These are phyloP conservation scores for Eleginops maclovinus DNA, from an alignment of 2,113 vertebrate genomes.

Conservation along the genomic window DNA sequence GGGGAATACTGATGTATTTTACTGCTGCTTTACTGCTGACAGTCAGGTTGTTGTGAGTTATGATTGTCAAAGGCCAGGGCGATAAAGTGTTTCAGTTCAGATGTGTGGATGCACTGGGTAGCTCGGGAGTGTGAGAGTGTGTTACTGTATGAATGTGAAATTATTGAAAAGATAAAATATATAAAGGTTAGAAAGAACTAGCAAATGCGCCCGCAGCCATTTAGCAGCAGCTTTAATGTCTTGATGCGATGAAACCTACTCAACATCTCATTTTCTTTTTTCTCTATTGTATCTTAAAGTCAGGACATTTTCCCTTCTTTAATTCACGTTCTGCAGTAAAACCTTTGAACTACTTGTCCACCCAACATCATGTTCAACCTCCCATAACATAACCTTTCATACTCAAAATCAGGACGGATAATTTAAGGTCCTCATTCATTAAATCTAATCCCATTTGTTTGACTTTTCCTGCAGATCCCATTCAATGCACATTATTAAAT, in stretches of 20 bases:
- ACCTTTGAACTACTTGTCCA: neutral
- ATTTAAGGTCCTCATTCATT: too few relatives aligned
- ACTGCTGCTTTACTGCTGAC: slow-evolving; percentile 1
- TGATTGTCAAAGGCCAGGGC: slow-evolving; percentile 1
- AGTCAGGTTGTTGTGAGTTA: neutral
- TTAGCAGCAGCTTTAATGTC: slow-evolving; percentile 2
- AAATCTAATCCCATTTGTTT: too few relatives aligned
- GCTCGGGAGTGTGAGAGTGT: too few relatives aligned
- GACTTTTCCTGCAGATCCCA: too few relatives aligned
- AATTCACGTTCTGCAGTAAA: neutral
- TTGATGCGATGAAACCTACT: neutral
- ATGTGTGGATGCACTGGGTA: neutral
- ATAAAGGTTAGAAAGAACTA: neutral
- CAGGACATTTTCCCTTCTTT: neutral
- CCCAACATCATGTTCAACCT: neutral
- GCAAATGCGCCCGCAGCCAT: neutral
- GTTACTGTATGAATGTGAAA: neutral
- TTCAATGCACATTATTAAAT: too few relatives aligned
- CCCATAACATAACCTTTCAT: too few relatives aligned
- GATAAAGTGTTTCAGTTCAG: neutral
- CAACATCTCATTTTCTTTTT: too few relatives aligned
- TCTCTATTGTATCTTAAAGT: neutral
- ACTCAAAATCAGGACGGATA: too few relatives aligned
- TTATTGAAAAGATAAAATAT: neutral
- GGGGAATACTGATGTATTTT: slow-evolving; percentile 21